Evolutionary conservation across 1,140 invertebrate species (phyloP).

Genomic region (Lepidurus apus): DNA sequence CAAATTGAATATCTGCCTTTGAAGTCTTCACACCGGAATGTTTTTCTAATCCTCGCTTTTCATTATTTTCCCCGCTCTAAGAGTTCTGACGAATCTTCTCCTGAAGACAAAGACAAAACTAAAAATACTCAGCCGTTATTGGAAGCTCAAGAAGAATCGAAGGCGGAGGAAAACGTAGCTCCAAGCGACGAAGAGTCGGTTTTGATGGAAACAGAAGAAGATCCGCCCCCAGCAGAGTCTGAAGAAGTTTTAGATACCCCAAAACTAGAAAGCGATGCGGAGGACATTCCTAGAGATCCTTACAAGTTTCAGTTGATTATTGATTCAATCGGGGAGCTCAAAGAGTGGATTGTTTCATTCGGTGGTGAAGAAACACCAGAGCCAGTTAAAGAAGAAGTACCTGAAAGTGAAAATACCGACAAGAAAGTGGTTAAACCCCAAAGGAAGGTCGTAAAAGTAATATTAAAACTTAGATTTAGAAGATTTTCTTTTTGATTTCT

Average conservation of each 20-base stretch:
- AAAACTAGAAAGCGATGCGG: background rate
- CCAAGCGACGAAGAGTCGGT: background rate
- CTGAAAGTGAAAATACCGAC: background rate
- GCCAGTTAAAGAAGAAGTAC: slow-evolving; percentile 14
- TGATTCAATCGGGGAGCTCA: slow-evolving; percentile 24
- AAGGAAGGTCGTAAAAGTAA: background rate
- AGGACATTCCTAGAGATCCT: slow-evolving; percentile 21
- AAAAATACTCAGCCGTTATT: background rate
- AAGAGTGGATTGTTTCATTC: slow-evolving; percentile 29
- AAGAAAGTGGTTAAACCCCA: background rate
- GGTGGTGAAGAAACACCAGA: slow-evolving; percentile 20
- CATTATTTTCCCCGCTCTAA: no score
- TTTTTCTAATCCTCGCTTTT: no score
- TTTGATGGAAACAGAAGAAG: background rate
- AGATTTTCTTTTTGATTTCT: no score
- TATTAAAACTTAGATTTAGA: no score
- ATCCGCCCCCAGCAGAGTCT: background rate
- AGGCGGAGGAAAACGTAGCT: background rate
- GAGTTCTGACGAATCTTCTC: no score
- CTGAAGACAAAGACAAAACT: background rate
- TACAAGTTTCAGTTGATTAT: slow-evolving; percentile 32
- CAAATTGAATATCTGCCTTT: background rate
- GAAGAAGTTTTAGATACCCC: background rate
- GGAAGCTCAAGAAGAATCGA: background rate
- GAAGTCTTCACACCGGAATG: no score